phyloP scores from a whole-genome alignment of 2,888 invertebrate genomes.

The Eilema caniola region DNA sequence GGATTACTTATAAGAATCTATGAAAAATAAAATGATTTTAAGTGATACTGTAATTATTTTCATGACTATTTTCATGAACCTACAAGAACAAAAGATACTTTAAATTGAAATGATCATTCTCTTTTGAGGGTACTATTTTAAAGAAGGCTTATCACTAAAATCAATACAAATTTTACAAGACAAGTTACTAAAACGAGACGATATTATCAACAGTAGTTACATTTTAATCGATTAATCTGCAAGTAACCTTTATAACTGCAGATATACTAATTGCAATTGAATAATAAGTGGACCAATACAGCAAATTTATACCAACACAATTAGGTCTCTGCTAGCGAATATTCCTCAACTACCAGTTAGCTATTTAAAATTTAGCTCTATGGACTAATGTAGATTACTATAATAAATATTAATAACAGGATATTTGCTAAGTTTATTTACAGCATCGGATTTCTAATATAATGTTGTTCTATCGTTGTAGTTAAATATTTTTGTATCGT shows the following conservation, averaged over 20 bases:
- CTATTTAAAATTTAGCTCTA: neutral
- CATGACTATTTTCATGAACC: too few relatives aligned
- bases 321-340: neutral
- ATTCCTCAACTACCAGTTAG: neutral
- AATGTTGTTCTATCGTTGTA: neutral
- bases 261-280: constrained; percentile 20
- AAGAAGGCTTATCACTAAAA: neutral
- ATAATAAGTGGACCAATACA: constrained; percentile 17
- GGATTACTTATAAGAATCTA: neutral
- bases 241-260: constrained; percentile 36
- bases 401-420: neutral
- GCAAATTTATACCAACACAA: constrained; percentile 25
- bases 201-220: neutral
- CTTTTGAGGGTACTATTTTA: too few relatives aligned
- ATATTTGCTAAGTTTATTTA: neutral
- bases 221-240: constrained; percentile 24
- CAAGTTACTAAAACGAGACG: neutral
- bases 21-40: neutral
- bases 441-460: neutral
- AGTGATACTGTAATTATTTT: too few relatives aligned
- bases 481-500: too few relatives aligned
- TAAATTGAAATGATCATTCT: too few relatives aligned
- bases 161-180: neutral
- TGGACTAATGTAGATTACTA: too few relatives aligned
- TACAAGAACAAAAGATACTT: neutral